Percentiles rank a stretch among this genome's conserved stretches.
Evolutionary conservation across 2,888 invertebrate species (phyloP).

Genomic region (Pyrochroa serraticornis): DNA sequence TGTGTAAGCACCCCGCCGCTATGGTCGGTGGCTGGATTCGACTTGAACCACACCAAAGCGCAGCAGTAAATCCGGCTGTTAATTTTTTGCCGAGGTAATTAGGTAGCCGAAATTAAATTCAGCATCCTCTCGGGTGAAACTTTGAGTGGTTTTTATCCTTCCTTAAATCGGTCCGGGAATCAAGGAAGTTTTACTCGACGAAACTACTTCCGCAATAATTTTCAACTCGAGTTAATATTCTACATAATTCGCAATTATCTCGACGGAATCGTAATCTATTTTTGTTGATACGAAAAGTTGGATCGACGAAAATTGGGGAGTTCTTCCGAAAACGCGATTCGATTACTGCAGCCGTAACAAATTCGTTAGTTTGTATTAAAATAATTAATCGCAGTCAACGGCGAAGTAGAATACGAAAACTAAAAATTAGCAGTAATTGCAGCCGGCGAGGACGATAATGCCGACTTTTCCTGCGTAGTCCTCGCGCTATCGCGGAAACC

Average conservation of each 20-base stretch:
- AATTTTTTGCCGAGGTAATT: not conserved
- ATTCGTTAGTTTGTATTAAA: slow-evolving; percentile 23
- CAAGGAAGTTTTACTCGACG: not conserved
- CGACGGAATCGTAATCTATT: slow-evolving; percentile 2
- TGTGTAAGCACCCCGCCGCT: too few species aligned
- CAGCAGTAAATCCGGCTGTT: too few species aligned
- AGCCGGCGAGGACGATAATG: slow-evolving; percentile 8
- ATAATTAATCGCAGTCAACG: slow-evolving; percentile 18
- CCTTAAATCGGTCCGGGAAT: not conserved
- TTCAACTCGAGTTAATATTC: not conserved
- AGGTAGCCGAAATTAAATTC: not conserved
- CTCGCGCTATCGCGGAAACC: not conserved
- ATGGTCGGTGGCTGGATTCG: too few species aligned
- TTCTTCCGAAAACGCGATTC: slow-evolving; percentile 10
- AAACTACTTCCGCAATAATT: not conserved
- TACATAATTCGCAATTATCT: not conserved
- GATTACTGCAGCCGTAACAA: slow-evolving; percentile 19
- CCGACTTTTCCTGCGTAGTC: not conserved
- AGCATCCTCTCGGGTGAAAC: not conserved
- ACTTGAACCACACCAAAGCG: too few species aligned
- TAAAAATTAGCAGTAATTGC: slow-evolving; percentile 9
- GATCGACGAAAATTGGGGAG: not conserved
- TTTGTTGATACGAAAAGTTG: slow-evolving; percentile 2
- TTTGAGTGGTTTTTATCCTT: not conserved
- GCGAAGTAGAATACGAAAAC: slow-evolving; percentile 11